A percentile compares a stretch with the other conserved stretches of the same genome.
Conservation (phyloP, 2,888 invertebrate genomes). For the Crossocerus cetratus region DNA sequence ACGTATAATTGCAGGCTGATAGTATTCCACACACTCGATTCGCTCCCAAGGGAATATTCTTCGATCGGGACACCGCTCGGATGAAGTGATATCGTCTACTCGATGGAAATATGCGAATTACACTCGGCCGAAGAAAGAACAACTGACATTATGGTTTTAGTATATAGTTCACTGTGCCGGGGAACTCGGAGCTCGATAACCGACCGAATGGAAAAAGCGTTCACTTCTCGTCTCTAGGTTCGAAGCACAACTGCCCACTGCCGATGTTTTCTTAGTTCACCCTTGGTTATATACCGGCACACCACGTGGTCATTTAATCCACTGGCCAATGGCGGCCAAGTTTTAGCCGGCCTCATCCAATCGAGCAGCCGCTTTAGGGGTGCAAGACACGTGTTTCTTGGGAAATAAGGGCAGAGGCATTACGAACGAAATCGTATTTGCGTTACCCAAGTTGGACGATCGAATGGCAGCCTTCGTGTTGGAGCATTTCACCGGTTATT, state of each 20-base stretch:
- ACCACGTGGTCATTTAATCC: constrained; percentile 76
- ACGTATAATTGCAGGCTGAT: no score
- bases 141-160: no score
- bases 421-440: constrained; percentile 64
- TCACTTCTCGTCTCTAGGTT: constrained; percentile 63
- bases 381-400: constrained; percentile 68
- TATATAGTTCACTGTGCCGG: no score
- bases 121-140: background rate
- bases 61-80: no score
- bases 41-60: no score
- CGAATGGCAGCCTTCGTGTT: constrained; percentile 42
- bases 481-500: background rate
- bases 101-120: background rate
- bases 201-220: constrained; percentile 42
- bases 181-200: constrained; percentile 17
- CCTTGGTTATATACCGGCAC: constrained; percentile 74
- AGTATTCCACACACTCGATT: no score
- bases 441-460: constrained; percentile 56
- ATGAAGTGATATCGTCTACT: no score
- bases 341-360: constrained; percentile 63
- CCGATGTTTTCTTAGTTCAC: constrained; percentile 68
- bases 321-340: constrained; percentile 67
- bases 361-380: constrained; percentile 57
- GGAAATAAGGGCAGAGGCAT: constrained; percentile 71
- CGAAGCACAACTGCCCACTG: constrained; percentile 68